Evolutionary conservation across 2,797 vertebrate genomes (phyloP).

Genomic region (Eidolon dupreanum): DNA sequence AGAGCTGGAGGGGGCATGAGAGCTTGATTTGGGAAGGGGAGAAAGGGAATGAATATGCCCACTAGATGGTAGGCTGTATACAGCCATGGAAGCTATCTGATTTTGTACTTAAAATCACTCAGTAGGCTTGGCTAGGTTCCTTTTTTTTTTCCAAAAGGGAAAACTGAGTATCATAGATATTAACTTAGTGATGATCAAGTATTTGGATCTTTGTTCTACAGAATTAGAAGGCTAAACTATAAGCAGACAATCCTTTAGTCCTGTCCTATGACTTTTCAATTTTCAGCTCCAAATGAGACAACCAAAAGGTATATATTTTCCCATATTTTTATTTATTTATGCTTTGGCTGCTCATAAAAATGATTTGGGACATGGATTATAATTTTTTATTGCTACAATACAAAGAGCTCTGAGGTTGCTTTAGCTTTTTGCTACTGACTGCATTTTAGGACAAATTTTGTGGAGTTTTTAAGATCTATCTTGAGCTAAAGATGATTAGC

Average conservation of each 20-base stretch:
- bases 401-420: neutral
- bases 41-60: neutral
- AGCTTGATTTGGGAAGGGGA: neutral
- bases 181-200: slow-evolving; percentile 15
- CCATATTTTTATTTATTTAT: slow-evolving; percentile 41
- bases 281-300: neutral
- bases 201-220: neutral
- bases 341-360: slow-evolving; percentile 14
- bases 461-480: slow-evolving; percentile 51
- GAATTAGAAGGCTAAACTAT: slow-evolving; percentile 27
- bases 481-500: slow-evolving; percentile 66
- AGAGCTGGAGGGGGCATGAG: neutral
- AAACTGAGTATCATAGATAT: neutral
- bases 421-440: neutral
- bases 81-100: neutral
- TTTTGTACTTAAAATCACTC: neutral
- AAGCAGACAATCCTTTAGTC: neutral
- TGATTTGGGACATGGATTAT: neutral
- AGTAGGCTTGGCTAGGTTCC: neutral
- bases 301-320: neutral
- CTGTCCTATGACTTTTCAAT: slow-evolving; percentile 49
- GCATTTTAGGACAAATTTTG: slow-evolving; percentile 45
- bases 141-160: neutral
- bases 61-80: neutral
- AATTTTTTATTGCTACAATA: neutral